Conservation (phyloP, 2,888 invertebrate species). For the Chaetogeoica ovagalla region DNA sequence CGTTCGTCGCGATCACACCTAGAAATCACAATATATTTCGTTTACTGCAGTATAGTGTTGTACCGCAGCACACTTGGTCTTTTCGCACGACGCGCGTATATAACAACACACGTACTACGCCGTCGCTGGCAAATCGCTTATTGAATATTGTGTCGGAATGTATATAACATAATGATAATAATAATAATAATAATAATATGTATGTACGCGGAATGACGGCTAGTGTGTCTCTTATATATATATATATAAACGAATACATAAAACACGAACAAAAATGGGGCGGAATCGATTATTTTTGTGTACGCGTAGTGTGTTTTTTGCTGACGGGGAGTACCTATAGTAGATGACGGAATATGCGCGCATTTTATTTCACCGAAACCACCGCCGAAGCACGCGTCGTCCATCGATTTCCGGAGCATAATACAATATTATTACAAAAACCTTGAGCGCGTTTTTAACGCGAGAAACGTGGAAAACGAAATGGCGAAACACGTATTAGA, state of each 20-base stretch:
- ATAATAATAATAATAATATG: no score
- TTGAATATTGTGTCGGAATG: conserved; percentile 16
- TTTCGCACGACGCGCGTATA: no score
- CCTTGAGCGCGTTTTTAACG: conserved; percentile 18
- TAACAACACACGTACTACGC: background rate
- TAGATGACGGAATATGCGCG: conserved; percentile 28
- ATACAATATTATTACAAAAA: conserved; percentile 24
- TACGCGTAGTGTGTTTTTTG: conserved; percentile 25
- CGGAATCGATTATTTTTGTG: conserved; percentile 48
- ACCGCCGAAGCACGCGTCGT: conserved; percentile 34
- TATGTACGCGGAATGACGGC: background rate
- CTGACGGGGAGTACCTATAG: conserved; percentile 8
- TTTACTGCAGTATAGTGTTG: no score
- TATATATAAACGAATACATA: background rate
- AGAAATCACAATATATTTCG: conserved; percentile 41
- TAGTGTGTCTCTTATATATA: background rate
- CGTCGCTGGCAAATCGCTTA: background rate
- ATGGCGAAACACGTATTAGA: no score
- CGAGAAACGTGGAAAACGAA: conserved; percentile 20
- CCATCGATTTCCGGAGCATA: conserved; percentile 49
- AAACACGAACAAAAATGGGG: conserved; percentile 40
- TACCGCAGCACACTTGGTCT: no score
- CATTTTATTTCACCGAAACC: conserved; percentile 34
- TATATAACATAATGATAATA: conserved; percentile 4
- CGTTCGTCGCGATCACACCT: conserved; percentile 31